These are phyloP conservation scores for Cantharis rustica DNA, from an alignment of 2,888 invertebrate species.

Conservation along the genomic window DNA sequence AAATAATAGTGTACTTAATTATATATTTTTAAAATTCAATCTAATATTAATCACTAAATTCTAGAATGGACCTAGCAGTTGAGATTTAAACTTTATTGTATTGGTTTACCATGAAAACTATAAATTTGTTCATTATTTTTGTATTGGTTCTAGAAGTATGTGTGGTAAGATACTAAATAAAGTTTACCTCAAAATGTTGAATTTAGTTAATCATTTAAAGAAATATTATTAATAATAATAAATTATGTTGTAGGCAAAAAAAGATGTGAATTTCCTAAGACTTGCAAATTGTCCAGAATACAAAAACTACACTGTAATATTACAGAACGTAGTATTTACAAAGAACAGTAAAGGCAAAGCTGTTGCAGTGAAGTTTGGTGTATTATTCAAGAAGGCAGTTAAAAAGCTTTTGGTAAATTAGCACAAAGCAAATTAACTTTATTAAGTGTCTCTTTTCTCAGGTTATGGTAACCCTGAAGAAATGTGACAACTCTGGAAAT, in stretches of 20 bases:
- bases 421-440: not conserved
- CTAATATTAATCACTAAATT: no score
- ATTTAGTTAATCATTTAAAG: no score
- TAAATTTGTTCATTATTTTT: not conserved
- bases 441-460: not conserved
- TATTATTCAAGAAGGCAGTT: not conserved
- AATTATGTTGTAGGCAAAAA: not conserved
- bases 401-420: not conserved
- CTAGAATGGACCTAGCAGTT: not conserved
- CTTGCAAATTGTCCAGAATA: not conserved
- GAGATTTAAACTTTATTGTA: not conserved
- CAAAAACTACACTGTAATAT: not conserved
- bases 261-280: not conserved
- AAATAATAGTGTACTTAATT: no score
- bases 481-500: not conserved
- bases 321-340: not conserved
- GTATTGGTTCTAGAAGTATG: not conserved
- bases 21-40: no score
- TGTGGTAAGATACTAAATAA: not conserved
- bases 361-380: not conserved
- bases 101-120: not conserved
- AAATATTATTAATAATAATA: no score
- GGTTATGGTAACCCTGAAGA: not conserved
- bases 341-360: not conserved
- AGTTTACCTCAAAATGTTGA: no score